Conservation (phyloP, 2,888 invertebrate species). For the Dasysyrphus tricinctus region DNA sequence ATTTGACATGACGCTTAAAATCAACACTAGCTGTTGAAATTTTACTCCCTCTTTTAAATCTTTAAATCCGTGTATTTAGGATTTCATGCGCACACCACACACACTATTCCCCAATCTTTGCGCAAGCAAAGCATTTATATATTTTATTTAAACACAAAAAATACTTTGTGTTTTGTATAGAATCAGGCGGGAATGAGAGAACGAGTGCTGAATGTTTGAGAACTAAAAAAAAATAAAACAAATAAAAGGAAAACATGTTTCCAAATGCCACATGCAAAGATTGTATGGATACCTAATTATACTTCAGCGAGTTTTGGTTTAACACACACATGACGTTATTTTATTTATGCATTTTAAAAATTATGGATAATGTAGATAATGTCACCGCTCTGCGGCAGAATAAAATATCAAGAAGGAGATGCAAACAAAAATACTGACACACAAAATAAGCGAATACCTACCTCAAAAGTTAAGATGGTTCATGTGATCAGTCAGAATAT, state of each 20-base stretch:
- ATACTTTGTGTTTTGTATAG: slow-evolving; percentile 68
- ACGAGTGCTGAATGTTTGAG: slow-evolving; percentile 5
- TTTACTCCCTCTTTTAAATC: background rate
- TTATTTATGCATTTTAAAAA: slow-evolving; percentile 55
- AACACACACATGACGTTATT: slow-evolving; percentile 49
- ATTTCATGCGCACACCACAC: slow-evolving; percentile 33
- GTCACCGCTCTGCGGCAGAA: background rate
- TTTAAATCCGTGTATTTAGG: background rate
- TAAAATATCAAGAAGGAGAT: too few relatives aligned
- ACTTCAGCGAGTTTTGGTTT: slow-evolving; percentile 64
- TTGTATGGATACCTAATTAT: slow-evolving; percentile 72
- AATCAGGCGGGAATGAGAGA: slow-evolving; percentile 52
- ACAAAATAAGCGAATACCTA: too few relatives aligned
- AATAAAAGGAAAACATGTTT: slow-evolving; percentile 50
- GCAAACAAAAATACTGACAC: too few relatives aligned
- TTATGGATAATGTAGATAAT: background rate
- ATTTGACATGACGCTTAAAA: slow-evolving; percentile 28
- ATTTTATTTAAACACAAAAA: slow-evolving; percentile 29
- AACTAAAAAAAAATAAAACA: slow-evolving; percentile 12
- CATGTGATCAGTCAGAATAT: too few relatives aligned
- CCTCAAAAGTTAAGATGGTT: too few relatives aligned
- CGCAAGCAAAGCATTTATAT: slow-evolving; percentile 38
- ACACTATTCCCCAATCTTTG: slow-evolving; percentile 1
- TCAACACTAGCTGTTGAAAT: slow-evolving; percentile 19
- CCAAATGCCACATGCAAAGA: slow-evolving; percentile 75